Conservation (phyloP, 2,113 vertebrate species). For the Arothron firmamentum region DNA sequence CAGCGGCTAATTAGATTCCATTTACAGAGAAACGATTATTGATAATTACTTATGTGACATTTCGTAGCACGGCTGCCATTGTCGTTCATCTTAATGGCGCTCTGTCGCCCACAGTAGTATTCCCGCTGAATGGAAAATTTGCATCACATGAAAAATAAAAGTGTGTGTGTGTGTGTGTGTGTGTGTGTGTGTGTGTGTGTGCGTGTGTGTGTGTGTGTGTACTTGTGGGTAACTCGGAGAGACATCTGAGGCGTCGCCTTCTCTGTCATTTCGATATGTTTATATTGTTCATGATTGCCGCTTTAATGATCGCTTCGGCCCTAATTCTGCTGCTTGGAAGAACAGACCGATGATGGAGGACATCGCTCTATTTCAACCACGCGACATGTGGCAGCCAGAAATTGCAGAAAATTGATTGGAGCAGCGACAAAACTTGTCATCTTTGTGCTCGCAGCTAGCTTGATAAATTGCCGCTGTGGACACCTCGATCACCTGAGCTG, state of each 20-base stretch:
- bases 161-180: constrained; percentile 14
- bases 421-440: constrained; percentile 72
- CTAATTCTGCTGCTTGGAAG: constrained; percentile 9
- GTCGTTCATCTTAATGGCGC: constrained; percentile 38
- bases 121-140: constrained; percentile 22
- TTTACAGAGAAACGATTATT: constrained; percentile 28
- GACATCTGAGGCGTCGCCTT: constrained; percentile 38
- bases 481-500: constrained; percentile 71
- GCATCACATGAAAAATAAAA: constrained; percentile 11
- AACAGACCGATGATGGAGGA: constrained; percentile 17
- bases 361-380: constrained; percentile 33
- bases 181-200: constrained; percentile 14
- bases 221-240: constrained; percentile 4
- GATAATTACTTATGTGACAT: constrained; percentile 56
- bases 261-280: constrained; percentile 31
- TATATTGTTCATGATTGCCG: constrained; percentile 37
- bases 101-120: constrained; percentile 24
- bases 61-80: constrained; percentile 38
- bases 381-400: constrained; percentile 52
- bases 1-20: constrained; percentile 24
- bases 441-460: constrained; percentile 64
- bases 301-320: constrained; percentile 9
- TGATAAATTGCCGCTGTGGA: constrained; percentile 76
- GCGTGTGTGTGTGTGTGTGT: constrained; percentile 13
- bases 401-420: constrained; percentile 59